These are phyloP conservation scores for Plutella xylostella DNA, from an alignment of 2,888 invertebrate genomes.

Conservation along the genomic window DNA sequence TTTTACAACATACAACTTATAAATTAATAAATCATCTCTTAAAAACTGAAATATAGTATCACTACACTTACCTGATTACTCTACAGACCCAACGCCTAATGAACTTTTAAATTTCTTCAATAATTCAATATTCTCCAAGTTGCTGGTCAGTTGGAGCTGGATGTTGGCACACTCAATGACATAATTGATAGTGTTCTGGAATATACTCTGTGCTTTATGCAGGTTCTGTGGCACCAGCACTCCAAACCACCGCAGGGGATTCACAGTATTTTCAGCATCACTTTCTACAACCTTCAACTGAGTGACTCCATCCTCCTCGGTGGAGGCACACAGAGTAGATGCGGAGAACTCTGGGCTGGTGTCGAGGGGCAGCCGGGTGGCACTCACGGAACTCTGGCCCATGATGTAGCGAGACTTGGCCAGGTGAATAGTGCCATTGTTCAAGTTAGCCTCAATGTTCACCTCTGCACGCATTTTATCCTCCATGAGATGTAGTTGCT, in stretches of 20 bases:
- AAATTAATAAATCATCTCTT: too few species aligned
- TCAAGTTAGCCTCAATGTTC: conserved; percentile 75
- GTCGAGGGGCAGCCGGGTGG: conserved; percentile 78
- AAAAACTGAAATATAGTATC: not conserved
- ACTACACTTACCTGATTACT: not conserved
- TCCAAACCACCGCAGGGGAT: conserved; percentile 91
- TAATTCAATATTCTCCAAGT: conserved; percentile 34
- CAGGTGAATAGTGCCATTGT: conserved; percentile 77
- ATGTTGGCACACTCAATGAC: conserved; percentile 77
- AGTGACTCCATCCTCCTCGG: conserved; percentile 51
- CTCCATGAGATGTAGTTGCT: conserved; percentile 78
- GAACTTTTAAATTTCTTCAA: conserved; percentile 32
- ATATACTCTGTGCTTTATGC: conserved; percentile 79
- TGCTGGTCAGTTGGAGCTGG: conserved; percentile 68
- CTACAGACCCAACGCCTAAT: not conserved
- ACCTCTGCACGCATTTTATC: conserved; percentile 76
- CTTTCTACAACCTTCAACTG: conserved; percentile 45
- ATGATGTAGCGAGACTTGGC: conserved; percentile 83
- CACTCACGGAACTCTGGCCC: conserved; percentile 79
- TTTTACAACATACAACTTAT: not conserved
- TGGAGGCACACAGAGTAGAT: conserved; percentile 38
- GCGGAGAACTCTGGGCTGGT: conserved; percentile 60
- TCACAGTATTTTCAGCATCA: conserved; percentile 37
- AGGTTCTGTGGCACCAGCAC: conserved; percentile 85
- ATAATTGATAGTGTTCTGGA: conserved; percentile 76